Evolutionary conservation across 2,888 invertebrate species (phyloP).

Genomic region (Melieria crassipennis): DNA sequence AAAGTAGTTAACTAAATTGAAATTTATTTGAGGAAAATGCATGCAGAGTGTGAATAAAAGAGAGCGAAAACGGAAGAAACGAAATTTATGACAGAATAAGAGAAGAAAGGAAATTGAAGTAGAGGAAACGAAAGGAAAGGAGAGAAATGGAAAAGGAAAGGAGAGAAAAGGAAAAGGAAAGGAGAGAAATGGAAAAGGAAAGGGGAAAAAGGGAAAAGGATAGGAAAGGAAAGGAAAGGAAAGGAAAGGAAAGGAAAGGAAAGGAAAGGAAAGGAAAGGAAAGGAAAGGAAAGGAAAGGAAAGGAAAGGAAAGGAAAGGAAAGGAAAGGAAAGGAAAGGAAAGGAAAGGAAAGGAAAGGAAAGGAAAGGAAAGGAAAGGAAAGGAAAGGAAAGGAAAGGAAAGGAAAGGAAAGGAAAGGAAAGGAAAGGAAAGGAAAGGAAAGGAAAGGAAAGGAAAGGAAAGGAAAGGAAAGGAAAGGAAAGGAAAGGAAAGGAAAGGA

Average conservation of each 20-base stretch:
- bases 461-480: not conserved
- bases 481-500: not conserved
- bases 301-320: not conserved
- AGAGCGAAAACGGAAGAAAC: no score
- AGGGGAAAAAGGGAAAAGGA: not conserved
- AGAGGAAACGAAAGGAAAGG: no score
- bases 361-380: not conserved
- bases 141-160: no score
- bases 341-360: no score
- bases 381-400: slow-evolving; percentile 9
- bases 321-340: not conserved
- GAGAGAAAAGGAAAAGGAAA: no score
- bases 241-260: not conserved
- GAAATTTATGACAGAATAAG: no score
- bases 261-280: not conserved
- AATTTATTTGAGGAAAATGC: no score
- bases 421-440: not conserved
- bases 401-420: slow-evolving; percentile 10
- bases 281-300: not conserved
- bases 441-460: not conserved
- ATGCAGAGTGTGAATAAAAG: no score
- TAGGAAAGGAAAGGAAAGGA: not conserved
- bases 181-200: no score
- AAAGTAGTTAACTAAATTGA: no score
- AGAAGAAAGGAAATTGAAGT: no score